Conservation (phyloP, 2,113 vertebrate species). For the Pristiophorus japonicus region DNA sequence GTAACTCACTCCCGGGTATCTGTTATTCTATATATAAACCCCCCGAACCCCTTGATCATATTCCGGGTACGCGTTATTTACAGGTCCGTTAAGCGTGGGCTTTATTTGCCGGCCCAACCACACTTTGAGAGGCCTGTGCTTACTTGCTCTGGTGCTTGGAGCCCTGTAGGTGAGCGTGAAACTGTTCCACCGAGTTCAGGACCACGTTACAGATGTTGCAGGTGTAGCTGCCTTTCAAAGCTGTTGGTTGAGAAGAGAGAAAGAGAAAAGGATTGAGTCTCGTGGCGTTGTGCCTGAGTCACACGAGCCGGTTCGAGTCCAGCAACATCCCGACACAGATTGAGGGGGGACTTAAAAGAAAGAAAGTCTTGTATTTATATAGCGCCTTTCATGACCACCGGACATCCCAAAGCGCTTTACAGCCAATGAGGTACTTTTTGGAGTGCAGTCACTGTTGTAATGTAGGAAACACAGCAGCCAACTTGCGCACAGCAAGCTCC, state of each 20-base stretch:
- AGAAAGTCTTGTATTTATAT: too few species aligned
- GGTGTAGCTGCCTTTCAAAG: conserved; percentile 64
- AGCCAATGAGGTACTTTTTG: too few species aligned
- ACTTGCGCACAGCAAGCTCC: too few species aligned
- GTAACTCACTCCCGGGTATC: neutral
- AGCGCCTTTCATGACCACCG: too few species aligned
- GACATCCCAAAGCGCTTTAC: too few species aligned
- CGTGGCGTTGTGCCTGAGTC: too few species aligned
- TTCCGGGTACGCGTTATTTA: neutral
- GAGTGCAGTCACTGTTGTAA: too few species aligned
- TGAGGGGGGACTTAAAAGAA: neutral
- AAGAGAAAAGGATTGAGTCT: conserved; percentile 33
- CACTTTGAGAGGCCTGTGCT: conserved; percentile 43
- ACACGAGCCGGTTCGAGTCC: neutral
- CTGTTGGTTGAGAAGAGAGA: conserved; percentile 45
- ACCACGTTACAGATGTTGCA: conserved; percentile 66
- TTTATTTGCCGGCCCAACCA: neutral
- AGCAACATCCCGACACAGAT: neutral
- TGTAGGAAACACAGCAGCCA: too few species aligned
- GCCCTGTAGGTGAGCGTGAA: conserved; percentile 69
- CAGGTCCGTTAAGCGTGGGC: neutral
- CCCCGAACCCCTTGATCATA: too few species aligned
- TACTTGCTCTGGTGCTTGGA: conserved; percentile 75
- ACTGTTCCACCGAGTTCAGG: conserved; percentile 72
- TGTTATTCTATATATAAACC: neutral